These are phyloP conservation scores for Fistularia commersonii DNA, from an alignment of 2,797 vertebrate species.

Conservation along the genomic window DNA sequence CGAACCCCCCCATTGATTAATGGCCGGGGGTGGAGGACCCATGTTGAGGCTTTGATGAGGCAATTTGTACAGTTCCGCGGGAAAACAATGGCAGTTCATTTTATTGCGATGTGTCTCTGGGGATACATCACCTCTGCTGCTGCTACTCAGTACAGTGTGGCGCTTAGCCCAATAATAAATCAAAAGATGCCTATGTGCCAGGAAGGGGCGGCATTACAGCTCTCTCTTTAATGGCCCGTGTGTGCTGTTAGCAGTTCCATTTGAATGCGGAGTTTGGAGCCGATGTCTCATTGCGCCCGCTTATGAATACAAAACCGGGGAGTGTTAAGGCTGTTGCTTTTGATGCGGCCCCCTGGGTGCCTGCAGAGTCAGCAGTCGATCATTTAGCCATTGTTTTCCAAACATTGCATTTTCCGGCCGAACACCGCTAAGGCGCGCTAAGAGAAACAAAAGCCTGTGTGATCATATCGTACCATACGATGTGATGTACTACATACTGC, in stretches of 20 bases:
- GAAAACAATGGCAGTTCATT: conserved; percentile 66
- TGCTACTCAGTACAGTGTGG: conserved; percentile 34
- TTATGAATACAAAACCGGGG: conserved; percentile 20
- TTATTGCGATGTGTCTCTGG: conserved; percentile 59
- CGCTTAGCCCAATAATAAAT: conserved; percentile 54
- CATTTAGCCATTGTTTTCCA: conserved; percentile 15
- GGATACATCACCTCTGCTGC: conserved; percentile 48
- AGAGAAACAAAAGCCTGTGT: neutral
- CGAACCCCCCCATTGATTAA: conserved; percentile 53
- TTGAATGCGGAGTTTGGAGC: conserved; percentile 38
- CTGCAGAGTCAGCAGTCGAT: conserved; percentile 17
- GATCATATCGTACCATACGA: too few relatives aligned
- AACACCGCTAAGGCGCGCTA: conserved; percentile 1
- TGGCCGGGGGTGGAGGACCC: conserved; percentile 59
- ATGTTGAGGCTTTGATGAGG: conserved; percentile 67
- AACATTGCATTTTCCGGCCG: conserved; percentile 32
- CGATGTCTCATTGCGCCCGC: conserved; percentile 16
- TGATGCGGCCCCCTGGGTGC: conserved; percentile 21
- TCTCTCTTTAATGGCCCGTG: conserved; percentile 46
- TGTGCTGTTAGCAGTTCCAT: conserved; percentile 40
- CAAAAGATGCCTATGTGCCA: conserved; percentile 41
- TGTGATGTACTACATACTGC: too few relatives aligned
- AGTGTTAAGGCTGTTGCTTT: conserved; percentile 21
- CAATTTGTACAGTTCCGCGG: conserved; percentile 65
- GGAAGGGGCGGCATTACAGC: conserved; percentile 27